These are phyloP conservation scores for Nycteola revayana DNA, from an alignment of 2,888 invertebrate species.

Conservation along the genomic window DNA sequence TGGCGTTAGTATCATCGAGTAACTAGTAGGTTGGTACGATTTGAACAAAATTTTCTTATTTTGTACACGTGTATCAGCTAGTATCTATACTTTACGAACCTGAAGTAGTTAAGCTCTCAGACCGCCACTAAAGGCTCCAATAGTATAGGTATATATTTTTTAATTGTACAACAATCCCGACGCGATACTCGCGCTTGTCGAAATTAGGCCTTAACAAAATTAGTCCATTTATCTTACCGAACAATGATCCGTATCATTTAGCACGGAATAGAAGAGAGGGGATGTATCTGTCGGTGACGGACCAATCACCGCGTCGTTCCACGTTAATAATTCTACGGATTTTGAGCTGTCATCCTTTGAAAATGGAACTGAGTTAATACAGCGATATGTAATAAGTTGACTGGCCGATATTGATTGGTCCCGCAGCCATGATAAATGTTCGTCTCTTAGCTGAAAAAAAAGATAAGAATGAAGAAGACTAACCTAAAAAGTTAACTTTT, in stretches of 20 bases:
- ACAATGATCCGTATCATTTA: slow-evolving; percentile 10
- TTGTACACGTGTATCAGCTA: no score
- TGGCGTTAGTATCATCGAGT: no score
- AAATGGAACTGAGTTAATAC: slow-evolving; percentile 28
- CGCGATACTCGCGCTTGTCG: no score
- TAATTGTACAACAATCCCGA: no score
- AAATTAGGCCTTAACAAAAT: no score
- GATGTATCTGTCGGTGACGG: slow-evolving; percentile 14
- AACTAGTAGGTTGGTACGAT: no score
- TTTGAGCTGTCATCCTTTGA: slow-evolving; percentile 3
- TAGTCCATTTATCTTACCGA: neutral
- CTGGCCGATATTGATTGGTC: slow-evolving; percentile 15
- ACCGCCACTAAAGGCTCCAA: no score
- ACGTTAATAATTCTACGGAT: slow-evolving; percentile 27
- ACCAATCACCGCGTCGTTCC: slow-evolving; percentile 32
- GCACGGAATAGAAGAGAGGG: slow-evolving; percentile 28
- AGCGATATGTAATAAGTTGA: slow-evolving; percentile 33
- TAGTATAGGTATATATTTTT: no score
- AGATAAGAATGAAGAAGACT: neutral
- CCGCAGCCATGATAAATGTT: slow-evolving; percentile 24
- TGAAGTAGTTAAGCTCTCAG: no score
- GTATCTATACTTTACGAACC: no score
- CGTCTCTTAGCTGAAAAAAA: neutral
- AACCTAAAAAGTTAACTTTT: no score
- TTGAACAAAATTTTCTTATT: no score